Evolutionary conservation across 2,888 invertebrate genomes (phyloP), one percentile per base, ranked within the genome.

Genomic region (Synergus umbraculus): DNA sequence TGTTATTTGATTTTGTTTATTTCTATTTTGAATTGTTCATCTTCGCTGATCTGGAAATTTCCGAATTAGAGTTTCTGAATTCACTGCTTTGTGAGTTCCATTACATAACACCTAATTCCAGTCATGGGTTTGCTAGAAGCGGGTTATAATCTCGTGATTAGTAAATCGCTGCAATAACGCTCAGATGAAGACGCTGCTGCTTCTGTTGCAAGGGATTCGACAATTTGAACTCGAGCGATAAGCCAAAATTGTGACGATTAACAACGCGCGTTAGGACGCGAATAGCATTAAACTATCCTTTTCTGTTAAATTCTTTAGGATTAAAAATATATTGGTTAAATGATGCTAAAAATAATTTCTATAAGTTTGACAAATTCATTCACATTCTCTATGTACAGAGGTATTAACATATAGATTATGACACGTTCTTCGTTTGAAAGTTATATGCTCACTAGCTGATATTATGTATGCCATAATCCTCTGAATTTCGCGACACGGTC

Each of bases 401-500:
- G 13, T 15, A 49, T 49, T 15, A 49, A 49, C 29, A 29, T 29
- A 29, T 29, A 15, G 12, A 49, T 49, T 15, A 15, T 15, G 49
- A 15, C 44, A 46, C 44, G 67, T 67, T 67, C 22, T 46, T 46
- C 44, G 67, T 46, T 67, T 43, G 10, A 12, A 67, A 67, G 67
- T 67, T 66, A 7, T 66, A 7, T 49, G 43, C 44, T 67, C 18
- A 67, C 44, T 67, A 43, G 43, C 66, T 46, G 66, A 18, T 66
- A 66, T 18, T 12, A 43, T 66, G 66, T 10, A 43, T 66, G 66
- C 44, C 12, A 66, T 67, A 67, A 67, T 67, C 67, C 22, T 13
- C 67, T 67, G 44, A 67, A 67, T 44, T 67, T 67, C 46, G 67
- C 67, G 67, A 67, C 43, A 44, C 46, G 67, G 22, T 67, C 22